Base-by-base conservation (phyloP, 2,113 vertebrate genomes). In the Corydoras maculifer region DNA sequence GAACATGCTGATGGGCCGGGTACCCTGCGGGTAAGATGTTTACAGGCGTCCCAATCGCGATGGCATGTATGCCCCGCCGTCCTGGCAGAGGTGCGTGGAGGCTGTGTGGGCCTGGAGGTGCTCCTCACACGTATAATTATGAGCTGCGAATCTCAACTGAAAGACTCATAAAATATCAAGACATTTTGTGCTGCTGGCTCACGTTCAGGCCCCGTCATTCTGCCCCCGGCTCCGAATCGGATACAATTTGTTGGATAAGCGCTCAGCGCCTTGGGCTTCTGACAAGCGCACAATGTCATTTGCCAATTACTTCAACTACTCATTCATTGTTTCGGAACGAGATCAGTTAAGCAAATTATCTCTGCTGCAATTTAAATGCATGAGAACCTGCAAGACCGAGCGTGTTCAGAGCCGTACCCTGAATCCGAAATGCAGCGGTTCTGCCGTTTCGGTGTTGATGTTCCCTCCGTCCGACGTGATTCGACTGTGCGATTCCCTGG, bases 1-100 rank as follows among this genome's bases (percentile, higher is more conserved):
- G 51, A 64, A 35, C 62, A 63, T 55, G 31, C 69, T 72, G 71
- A 49, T 25, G 66, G 69, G 71, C 8, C 60, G 69, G 68, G 72
- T 69, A 58, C 67, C 30, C 58, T 61, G 57, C 59, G 71, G 73
- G 75, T 79, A 74, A 82, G 68, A 78, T 35, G 14, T 85, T 82
- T 77, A 83, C 61, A 81, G 72, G 70, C 64, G 49, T 65, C 62
- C 79, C 62, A 76, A 70, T 65, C 58, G 30, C 14, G 50, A 43
- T 29, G 58, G 51, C 35, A 55, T 74, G 60, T 68, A 43, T 8
- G 53, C 43, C 30, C 55, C 62, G 8, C 30, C 53, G 62, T 43
- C 58, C 30, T 69, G 62, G 62, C 71, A 32, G 13, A 14, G 53
- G 54, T 58, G 59, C 66, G 31, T 60, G 6, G 57, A 49, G 77